Evolutionary conservation across 2,888 invertebrate species (phyloP).

Genomic region (Drosophila rellima): DNA sequence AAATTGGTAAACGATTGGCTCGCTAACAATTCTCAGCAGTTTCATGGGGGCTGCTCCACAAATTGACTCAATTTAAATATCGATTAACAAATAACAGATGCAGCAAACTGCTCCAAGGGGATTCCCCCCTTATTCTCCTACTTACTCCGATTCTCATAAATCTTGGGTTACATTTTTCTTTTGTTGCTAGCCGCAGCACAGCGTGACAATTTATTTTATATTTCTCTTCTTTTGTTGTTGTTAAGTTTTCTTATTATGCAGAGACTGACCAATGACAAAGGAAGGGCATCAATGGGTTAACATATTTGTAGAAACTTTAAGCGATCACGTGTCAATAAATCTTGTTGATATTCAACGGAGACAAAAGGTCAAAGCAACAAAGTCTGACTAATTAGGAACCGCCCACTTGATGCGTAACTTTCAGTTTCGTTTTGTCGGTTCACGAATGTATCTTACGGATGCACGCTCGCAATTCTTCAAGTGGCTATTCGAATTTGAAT

Average conservation of each 20-base stretch:
- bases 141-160: neutral
- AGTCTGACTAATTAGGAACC: constrained; percentile 55
- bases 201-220: constrained; percentile 44
- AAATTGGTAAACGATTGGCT: constrained; percentile 41
- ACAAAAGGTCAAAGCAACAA: constrained; percentile 56
- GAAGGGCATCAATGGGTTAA: constrained; percentile 27
- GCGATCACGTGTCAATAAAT: constrained; percentile 52
- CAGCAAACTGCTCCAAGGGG: constrained; percentile 13
- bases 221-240: constrained; percentile 4
- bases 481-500: constrained; percentile 9
- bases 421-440: constrained; percentile 32
- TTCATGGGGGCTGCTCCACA: constrained; percentile 49
- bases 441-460: constrained; percentile 31
- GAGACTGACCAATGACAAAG: constrained; percentile 11
- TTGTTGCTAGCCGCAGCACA: constrained; percentile 39
- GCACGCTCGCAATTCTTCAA: constrained; percentile 20
- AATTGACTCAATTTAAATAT: constrained; percentile 69
- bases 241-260: constrained; percentile 10
- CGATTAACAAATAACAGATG: constrained; percentile 56
- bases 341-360: constrained; percentile 36
- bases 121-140: neutral
- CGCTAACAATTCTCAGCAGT: constrained; percentile 23
- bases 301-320: constrained; percentile 34
- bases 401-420: constrained; percentile 63
- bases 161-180: constrained; percentile 22